Percentiles rank a stretch among this genome's conserved stretches.
These are phyloP conservation scores for Poecile montanus DNA, from an alignment of 2,797 vertebrate genomes.

Conservation along the genomic window DNA sequence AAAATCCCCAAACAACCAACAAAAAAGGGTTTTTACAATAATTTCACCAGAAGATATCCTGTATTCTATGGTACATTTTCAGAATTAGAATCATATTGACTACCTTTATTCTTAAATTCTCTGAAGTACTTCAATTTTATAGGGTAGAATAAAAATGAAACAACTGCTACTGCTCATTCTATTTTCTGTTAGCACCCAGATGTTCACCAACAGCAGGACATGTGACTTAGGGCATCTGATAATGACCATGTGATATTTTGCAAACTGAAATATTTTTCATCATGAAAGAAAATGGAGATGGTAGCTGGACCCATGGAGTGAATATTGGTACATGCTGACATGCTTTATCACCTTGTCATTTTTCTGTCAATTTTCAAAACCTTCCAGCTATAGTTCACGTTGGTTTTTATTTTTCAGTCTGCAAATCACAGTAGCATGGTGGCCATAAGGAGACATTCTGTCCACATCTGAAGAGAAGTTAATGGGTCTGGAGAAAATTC, in stretches of 20 bases:
- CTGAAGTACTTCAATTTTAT: not conserved
- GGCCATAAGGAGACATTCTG: not conserved
- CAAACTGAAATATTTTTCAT: not conserved
- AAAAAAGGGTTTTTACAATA: not conserved
- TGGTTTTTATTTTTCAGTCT: not conserved
- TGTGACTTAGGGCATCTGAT: not conserved
- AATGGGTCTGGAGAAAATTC: not conserved
- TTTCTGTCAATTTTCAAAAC: slow-evolving; percentile 3
- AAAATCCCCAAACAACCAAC: not conserved
- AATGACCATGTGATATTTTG: not conserved
- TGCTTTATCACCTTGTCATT: not conserved
- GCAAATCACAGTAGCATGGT: not conserved
- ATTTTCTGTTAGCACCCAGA: not conserved
- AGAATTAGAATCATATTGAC: not conserved
- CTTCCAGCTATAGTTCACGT: not conserved
- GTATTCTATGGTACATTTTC: not conserved
- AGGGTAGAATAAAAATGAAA: not conserved
- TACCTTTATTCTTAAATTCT: not conserved
- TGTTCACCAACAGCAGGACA: not conserved
- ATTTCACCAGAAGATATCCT: not conserved
- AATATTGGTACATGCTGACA: not conserved
- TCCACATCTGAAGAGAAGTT: not conserved
- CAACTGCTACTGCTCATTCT: not conserved
- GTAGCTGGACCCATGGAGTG: not conserved
- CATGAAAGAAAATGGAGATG: not conserved